Evolutionary conservation across 2,797 vertebrate species (phyloP), one percentile per base, ranked within the genome.

Genomic region (Pangasius mekongensis): DNA sequence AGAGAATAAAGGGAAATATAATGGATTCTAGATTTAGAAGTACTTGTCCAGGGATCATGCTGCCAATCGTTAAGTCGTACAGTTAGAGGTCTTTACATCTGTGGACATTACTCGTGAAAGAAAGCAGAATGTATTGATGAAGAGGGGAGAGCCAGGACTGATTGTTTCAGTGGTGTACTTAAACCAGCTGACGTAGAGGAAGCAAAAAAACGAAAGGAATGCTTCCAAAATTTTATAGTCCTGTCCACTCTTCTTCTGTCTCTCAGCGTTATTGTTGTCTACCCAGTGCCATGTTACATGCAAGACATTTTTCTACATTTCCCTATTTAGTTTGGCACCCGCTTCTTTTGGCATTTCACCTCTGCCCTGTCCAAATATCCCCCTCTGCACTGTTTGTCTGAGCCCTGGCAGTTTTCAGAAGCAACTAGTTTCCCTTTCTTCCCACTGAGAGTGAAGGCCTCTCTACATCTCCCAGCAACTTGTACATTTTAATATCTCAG

Each of bases 281-380:
- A 80, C 67, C 88, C 56, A 86, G 86, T 88, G 86, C 88, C 4
- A 30, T 92, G 90, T 91, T 92, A 86, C 89, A 90, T 58, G 56
- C 47, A 86, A 90, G 86, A 85, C 76, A 43, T 83, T 89, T 84
- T 71, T 71, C 77, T 83, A 89, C 83, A 87, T 92, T 92, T 90
- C 64, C 64, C 87, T 92, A 89, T 92, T 92, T 92, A 88, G 86
- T 86, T 92, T 92, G 92, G 92, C 92, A 84, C 66, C 77, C 43
- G 77, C 66, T 88, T 88, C 82, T 90, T 83, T 91, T 89, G 85
- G 87, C 78, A 86, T 91, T 91, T 90, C 88, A 89, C 88, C 87
- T 92, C 62, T 91, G 64, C 88, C 83, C 90, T 91, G 90, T 92
- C 85, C 90, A 91, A 92, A 91, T 91, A 91, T 88, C 89, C 89